Conservation (phyloP, 2,113 vertebrate species). For the Todiramphus chloris region DNA sequence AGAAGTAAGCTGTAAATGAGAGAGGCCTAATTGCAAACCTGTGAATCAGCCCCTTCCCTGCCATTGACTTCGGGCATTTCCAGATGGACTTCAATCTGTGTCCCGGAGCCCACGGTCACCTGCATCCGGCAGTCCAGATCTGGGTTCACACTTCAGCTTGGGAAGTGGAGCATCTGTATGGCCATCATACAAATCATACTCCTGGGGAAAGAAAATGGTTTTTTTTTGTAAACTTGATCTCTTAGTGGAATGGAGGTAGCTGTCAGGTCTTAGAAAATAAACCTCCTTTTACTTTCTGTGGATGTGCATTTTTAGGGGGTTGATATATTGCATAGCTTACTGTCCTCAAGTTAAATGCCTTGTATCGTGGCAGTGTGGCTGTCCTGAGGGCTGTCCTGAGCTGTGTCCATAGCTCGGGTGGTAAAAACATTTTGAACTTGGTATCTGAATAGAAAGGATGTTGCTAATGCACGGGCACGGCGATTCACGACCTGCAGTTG, state of each 20-base stretch:
- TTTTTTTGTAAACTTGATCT: neutral
- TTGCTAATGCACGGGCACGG: neutral
- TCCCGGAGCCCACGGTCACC: neutral
- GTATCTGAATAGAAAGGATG: neutral
- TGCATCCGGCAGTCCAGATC: neutral
- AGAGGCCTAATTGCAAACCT: neutral
- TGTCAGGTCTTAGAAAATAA: neutral
- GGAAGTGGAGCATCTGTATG: neutral
- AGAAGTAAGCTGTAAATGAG: neutral
- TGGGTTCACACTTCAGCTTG: neutral
- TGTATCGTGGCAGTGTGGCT: neutral
- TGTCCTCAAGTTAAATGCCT: neutral
- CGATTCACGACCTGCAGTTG: neutral
- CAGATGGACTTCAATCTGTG: neutral
- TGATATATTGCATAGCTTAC: neutral
- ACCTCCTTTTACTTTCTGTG: neutral
- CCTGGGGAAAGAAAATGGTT: neutral
- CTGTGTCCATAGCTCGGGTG: fast-evolving
- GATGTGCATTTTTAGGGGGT: fast-evolving
- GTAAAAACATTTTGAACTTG: neutral
- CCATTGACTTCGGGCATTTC: neutral
- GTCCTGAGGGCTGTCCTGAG: neutral
- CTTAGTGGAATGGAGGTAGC: neutral
- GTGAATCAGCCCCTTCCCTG: neutral
- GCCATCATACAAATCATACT: neutral